Evolutionary conservation across 2,797 vertebrate genomes (phyloP).

Genomic region (Gymnoscopelus braueri): DNA sequence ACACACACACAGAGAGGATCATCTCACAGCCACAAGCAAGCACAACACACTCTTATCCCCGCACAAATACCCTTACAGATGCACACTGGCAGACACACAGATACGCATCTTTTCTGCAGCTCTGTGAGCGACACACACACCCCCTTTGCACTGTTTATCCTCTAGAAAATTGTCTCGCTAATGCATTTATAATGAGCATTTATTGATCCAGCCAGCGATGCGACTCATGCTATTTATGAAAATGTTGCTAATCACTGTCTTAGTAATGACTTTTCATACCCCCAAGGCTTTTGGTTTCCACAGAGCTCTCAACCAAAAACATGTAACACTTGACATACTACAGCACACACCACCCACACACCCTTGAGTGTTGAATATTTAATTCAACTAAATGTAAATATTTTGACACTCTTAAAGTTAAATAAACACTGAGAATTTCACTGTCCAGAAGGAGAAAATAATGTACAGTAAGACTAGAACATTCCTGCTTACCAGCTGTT

Average conservation of each 20-base stretch:
- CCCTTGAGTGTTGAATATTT: background rate
- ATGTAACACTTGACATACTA: background rate
- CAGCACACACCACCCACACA: background rate
- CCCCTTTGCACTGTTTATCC: background rate
- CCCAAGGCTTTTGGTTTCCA: background rate
- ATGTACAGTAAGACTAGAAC: slow-evolving; percentile 15
- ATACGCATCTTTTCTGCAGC: slow-evolving; percentile 27
- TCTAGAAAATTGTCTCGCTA: slow-evolving; percentile 2
- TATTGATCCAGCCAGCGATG: slow-evolving; percentile 41
- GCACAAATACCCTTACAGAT: slow-evolving; percentile 8
- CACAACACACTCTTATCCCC: background rate
- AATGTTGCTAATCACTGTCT: slow-evolving; percentile 11
- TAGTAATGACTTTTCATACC: slow-evolving; percentile 25
- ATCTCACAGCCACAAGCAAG: background rate
- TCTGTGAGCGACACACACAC: slow-evolving; percentile 11
- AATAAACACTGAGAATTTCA: background rate
- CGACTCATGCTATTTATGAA: slow-evolving; percentile 8
- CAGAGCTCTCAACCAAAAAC: background rate
- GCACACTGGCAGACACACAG: slow-evolving; percentile 10
- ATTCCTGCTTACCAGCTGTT: slow-evolving; percentile 34
- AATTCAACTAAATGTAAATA: background rate
- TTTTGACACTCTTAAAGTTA: background rate
- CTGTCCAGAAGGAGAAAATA: slow-evolving; percentile 22
- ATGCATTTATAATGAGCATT: slow-evolving; percentile 11
- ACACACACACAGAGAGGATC: slow-evolving; percentile 13